Conservation (phyloP, 37 sponge, comb jelly and placozoan genomes). For the Hormiphora californensis region DNA sequence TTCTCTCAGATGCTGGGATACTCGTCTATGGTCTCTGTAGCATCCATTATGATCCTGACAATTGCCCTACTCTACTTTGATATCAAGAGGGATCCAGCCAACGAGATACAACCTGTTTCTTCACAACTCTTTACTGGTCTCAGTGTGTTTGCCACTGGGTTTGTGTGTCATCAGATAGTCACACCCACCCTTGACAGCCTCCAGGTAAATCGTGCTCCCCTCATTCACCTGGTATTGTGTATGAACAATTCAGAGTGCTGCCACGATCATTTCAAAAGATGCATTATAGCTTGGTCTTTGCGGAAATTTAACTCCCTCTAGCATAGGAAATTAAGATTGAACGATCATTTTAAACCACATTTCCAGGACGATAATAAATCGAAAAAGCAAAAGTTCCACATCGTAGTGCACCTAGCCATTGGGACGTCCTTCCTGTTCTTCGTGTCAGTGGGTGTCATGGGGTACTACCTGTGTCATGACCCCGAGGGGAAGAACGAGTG, state of each 20-base stretch:
- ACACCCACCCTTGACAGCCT: background rate
- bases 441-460: background rate
- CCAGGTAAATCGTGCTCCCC: background rate
- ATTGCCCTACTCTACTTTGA: constrained; percentile 36
- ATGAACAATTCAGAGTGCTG: background rate
- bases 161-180: constrained; percentile 42
- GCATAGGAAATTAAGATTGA: background rate
- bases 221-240: too few species aligned
- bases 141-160: constrained; percentile 46
- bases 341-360: background rate
- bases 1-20: constrained; percentile 29
- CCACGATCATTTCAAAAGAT: background rate
- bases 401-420: constrained; percentile 13
- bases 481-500: background rate
- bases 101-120: background rate
- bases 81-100: background rate
- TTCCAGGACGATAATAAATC: background rate
- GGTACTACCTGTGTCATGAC: constrained; percentile 53
- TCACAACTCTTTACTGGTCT: background rate
- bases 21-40: constrained; percentile 7
- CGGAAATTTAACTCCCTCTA: background rate
- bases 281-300: background rate
- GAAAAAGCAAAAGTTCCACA: constrained; percentile 8
- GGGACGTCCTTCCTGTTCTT: background rate
- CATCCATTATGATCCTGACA: background rate